phyloP scores from a whole-genome alignment of 2,888 invertebrate genomes.

The Salpingus planirostris region DNA sequence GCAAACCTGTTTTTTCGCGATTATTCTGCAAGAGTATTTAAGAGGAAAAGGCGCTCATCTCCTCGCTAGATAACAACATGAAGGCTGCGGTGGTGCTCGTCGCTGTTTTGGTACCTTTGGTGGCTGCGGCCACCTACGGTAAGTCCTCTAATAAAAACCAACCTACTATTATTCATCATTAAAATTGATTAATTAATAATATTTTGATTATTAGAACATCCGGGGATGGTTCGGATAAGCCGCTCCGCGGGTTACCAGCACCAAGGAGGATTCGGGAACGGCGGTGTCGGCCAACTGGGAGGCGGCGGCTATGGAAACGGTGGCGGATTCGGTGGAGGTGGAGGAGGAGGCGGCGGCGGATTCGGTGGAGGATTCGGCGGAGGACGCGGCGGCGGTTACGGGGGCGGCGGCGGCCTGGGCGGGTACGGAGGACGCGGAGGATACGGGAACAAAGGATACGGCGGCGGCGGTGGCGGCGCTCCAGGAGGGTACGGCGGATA shows the following conservation, averaged over 20 bases:
- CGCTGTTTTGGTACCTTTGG: constrained; percentile 2
- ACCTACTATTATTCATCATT: not conserved
- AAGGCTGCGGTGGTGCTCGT: constrained; percentile 5
- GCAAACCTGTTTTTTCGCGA: constrained; percentile 10
- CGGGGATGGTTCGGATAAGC: no score
- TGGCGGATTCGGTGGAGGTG: constrained; percentile 29
- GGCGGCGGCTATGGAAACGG: no score
- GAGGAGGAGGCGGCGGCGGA: constrained; percentile 39
- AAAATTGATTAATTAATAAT: constrained; percentile 1
- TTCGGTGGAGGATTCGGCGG: constrained; percentile 27
- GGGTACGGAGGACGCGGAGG: constrained; percentile 21
- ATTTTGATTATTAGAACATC: no score
- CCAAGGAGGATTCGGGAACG: no score
- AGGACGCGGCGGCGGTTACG: constrained; percentile 25
- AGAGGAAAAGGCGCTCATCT: constrained; percentile 5
- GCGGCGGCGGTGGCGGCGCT: constrained; percentile 15
- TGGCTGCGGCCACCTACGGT: constrained; percentile 3
- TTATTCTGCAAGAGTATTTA: constrained; percentile 10
- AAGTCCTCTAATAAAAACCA: constrained; percentile 2
- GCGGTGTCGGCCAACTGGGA: no score
- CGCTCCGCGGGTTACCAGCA: no score
- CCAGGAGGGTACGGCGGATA: constrained; percentile 6
- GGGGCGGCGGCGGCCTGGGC: constrained; percentile 10
- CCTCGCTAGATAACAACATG: constrained; percentile 3
- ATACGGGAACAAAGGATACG: no score